Evolutionary conservation across 2,888 invertebrate species (phyloP), one percentile per base, ranked within the genome.

Genomic region (Philhelius pedissequus): DNA sequence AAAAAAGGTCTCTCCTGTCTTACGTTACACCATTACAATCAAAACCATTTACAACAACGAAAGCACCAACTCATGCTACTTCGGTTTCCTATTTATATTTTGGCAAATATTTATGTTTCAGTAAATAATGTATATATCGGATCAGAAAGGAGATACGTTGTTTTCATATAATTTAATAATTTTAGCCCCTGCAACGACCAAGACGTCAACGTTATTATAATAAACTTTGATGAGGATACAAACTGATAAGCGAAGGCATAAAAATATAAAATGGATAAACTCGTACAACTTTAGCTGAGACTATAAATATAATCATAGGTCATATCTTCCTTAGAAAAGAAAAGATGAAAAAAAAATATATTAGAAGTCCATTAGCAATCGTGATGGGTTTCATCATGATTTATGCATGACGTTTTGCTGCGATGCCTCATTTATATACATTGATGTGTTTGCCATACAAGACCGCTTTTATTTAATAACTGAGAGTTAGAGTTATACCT

Each of bases 141-240:
- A 56, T 78, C 62, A 50, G 20, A 54, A n/a, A 43, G 13, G 62
- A 64, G 27, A 35, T 56, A 73, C 70, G 64, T 64, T 80, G 62
- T 62, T 79, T 79, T 68, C 68, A 45, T 80, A 69, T 62, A 25
- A 60, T 68, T 73, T 60, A 62, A 62, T 62, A 43, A 62, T 62
- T 62, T 18, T 18, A 40, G 32, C 27, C 40, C 58, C 22, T 40
- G 60, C 54, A 48, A 43, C 20, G 35, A 32, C 30, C 18, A 3
- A 18, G 30, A 52, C 40, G 71, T 69, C 77, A 77, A 69, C 60
- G 48, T 50, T 73, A 60, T 68, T 73, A 73, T 77, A 71, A 48
- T 68, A 77, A 82, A 73, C 54, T 80, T 75, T 64, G 75, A 80
- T 64, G 70, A 56, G 75, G 50, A 64, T 70, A 56, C 69, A 50